Conservation (phyloP, 2,888 invertebrate species). For the Hyalella azteca region DNA sequence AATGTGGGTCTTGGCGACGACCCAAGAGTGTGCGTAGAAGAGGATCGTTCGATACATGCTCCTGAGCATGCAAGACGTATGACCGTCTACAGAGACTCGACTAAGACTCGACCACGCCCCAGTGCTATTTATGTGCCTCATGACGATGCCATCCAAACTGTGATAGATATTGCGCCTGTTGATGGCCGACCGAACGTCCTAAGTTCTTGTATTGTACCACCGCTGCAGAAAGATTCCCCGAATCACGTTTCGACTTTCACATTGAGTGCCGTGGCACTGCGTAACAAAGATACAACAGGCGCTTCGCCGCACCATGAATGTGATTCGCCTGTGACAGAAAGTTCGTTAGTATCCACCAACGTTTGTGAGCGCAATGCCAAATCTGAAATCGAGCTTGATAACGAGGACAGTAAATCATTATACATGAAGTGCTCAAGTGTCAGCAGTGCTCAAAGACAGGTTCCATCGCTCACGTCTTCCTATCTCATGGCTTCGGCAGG, state of each 20-base stretch:
- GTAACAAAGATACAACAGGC: neutral
- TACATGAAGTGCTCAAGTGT: neutral
- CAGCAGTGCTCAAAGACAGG: neutral
- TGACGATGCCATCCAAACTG: conserved; percentile 11
- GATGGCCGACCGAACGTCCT: neutral
- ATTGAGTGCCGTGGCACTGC: neutral
- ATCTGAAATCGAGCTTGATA: neutral
- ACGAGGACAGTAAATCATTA: neutral
- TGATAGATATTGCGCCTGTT: conserved; percentile 12
- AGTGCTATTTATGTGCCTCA: conserved; percentile 27
- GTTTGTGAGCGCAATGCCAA: neutral
- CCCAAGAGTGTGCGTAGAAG: neutral
- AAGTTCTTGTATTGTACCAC: neutral
- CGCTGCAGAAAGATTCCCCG: neutral
- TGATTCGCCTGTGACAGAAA: too few relatives aligned
- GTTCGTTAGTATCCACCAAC: too few relatives aligned
- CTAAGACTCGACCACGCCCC: conserved; percentile 20
- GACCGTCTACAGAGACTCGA: neutral
- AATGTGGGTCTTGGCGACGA: neutral
- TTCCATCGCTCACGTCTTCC: neutral
- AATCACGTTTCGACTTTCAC: conserved; percentile 10
- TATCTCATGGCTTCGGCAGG: neutral
- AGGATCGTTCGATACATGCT: neutral
- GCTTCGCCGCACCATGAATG: too few relatives aligned
- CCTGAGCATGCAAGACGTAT: neutral